Percentiles rank a stretch among this genome's conserved stretches.
Evolutionary conservation across 2,888 invertebrate genomes (phyloP).

Genomic region (Desoria tigrina): DNA sequence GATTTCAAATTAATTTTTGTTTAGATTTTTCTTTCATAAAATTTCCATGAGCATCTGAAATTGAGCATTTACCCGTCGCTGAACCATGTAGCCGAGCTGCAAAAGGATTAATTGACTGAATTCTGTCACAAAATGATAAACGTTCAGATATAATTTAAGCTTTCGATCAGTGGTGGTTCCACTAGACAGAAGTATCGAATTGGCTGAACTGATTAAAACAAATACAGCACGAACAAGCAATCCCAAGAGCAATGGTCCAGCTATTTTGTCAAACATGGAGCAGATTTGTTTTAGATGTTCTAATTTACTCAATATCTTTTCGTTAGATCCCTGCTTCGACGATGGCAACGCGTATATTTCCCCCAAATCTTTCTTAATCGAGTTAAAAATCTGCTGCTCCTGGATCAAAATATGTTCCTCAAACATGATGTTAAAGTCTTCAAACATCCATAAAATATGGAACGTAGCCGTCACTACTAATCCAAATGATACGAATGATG

Average conservation of each 20-base stretch:
- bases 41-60: neutral
- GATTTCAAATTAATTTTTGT: neutral
- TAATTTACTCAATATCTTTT: constrained; percentile 34
- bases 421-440: constrained; percentile 34
- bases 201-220: constrained; percentile 38
- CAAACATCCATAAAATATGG: constrained; percentile 41
- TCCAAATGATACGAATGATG: constrained; percentile 28
- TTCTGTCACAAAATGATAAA: constrained; percentile 35
- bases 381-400: constrained; percentile 4
- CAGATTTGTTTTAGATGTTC: constrained; percentile 43
- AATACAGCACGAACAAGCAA: constrained; percentile 42
- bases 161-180: constrained; percentile 11
- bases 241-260: constrained; percentile 39
- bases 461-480: constrained; percentile 33
- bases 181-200: constrained; percentile 36
- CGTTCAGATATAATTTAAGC: constrained; percentile 29
- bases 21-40: no score
- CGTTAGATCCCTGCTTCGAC: constrained; percentile 13
- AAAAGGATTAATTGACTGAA: constrained; percentile 36
- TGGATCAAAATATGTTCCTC: constrained; percentile 27
- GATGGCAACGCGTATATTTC: constrained; percentile 13
- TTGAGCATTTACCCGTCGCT: constrained; percentile 26
- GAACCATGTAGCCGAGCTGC: constrained; percentile 35
- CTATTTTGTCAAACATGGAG: constrained; percentile 38
- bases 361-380: constrained; percentile 15